phyloP scores from a whole-genome alignment of 2,888 invertebrate genomes.

The Argyra leucocephala region DNA sequence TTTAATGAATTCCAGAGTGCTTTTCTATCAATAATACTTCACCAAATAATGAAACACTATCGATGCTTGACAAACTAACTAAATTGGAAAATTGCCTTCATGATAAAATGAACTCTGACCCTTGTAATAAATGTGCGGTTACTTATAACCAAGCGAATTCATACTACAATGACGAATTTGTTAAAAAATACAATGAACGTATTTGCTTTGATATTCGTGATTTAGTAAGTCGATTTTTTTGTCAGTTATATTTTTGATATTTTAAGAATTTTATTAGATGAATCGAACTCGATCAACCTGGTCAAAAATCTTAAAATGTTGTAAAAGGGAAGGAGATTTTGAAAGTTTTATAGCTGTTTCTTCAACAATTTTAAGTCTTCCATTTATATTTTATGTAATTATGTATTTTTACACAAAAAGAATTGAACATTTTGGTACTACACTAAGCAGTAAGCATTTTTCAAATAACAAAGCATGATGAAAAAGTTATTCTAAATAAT shows the following conservation, averaged over 20 bases:
- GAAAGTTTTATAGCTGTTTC: conserved; percentile 14
- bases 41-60: not conserved
- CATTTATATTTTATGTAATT: conserved; percentile 17
- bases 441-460: no score
- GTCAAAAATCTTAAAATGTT: conserved; percentile 21
- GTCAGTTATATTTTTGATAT: no score
- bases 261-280: conserved; percentile 16
- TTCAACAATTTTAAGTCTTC: conserved; percentile 8
- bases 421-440: conserved; percentile 15
- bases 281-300: conserved; percentile 20
- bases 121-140: conserved; percentile 14
- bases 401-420: conserved; percentile 16
- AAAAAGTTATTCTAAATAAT: no score
- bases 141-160: not conserved
- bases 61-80: not conserved
- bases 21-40: not conserved
- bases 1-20: not conserved
- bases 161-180: not conserved
- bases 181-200: conserved; percentile 23
- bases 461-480: no score
- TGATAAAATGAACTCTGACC: conserved; percentile 27
- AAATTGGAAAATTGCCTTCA: conserved; percentile 15
- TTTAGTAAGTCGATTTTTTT: conserved; percentile 20
- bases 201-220: conserved; percentile 36
- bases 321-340: conserved; percentile 16